Conservation (phyloP, 2,113 vertebrate species). For the Malurus elegans region DNA sequence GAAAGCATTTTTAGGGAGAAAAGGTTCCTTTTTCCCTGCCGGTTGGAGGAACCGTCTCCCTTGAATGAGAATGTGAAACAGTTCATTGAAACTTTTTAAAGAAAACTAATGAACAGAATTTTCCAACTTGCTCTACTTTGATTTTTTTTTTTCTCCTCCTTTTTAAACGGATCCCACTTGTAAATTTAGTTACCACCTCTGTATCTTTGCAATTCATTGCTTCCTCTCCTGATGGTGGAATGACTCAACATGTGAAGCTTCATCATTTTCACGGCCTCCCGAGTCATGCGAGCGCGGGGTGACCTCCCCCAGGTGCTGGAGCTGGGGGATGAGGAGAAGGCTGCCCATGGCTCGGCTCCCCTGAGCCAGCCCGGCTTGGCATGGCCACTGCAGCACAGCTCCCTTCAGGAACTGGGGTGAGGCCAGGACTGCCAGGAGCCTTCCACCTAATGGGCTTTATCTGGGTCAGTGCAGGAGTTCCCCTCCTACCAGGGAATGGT, state of each 20-base stretch:
- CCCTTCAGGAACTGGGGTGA: neutral
- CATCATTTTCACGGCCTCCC: conserved; percentile 64
- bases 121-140: conserved; percentile 66
- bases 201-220: conserved; percentile 52
- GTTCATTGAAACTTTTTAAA: conserved; percentile 53
- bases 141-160: conserved; percentile 36
- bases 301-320: conserved; percentile 41
- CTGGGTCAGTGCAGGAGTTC: neutral
- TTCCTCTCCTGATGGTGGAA: conserved; percentile 64
- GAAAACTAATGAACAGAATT: conserved; percentile 57
- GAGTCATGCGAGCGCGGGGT: conserved; percentile 19
- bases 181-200: conserved; percentile 71
- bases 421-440: neutral
- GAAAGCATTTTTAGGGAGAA: neutral
- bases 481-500: neutral
- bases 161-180: conserved; percentile 58
- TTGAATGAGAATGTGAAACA: conserved; percentile 28
- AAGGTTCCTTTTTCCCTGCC: neutral
- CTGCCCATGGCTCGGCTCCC: neutral
- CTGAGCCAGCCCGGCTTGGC: neutral
- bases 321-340: neutral
- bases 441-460: neutral
- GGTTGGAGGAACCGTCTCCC: neutral
- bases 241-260: conserved; percentile 64
- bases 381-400: neutral